A percentile compares a stretch with the other conserved stretches of the same genome.
These are phyloP conservation scores for Agrochola lota DNA, from an alignment of 2,888 invertebrate genomes.

Conservation along the genomic window DNA sequence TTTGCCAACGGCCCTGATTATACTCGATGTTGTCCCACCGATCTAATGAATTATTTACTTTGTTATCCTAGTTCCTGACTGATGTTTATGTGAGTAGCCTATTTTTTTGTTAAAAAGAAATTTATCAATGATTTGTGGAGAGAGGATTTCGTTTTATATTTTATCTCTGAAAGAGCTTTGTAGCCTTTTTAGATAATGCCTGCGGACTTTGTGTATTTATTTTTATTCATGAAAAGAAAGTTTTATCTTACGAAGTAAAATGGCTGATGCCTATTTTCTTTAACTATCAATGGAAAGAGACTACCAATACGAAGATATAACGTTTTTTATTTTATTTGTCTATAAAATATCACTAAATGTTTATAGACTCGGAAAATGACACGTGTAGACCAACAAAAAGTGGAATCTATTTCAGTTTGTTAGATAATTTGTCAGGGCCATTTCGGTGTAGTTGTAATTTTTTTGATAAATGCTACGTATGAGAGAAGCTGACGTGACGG, in stretches of 20 bases:
- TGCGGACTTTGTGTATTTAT: conserved; percentile 53
- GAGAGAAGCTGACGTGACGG: conserved; percentile 71
- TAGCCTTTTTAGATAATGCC: conserved; percentile 56
- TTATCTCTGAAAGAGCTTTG: conserved; percentile 49
- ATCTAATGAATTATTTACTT: conserved; percentile 85
- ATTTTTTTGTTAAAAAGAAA: conserved; percentile 61
- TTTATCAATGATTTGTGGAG: conserved; percentile 58
- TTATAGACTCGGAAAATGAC: conserved; percentile 2
- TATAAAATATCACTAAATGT: conserved; percentile 14
- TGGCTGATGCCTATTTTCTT: conserved; percentile 41
- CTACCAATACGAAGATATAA: conserved; percentile 31
- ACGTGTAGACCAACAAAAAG: conserved; percentile 11
- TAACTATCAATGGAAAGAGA: conserved; percentile 39
- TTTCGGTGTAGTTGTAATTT: conserved; percentile 64
- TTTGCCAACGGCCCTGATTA: conserved; percentile 74
- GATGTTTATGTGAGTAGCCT: conserved; percentile 76
- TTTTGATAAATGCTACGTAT: conserved; percentile 77
- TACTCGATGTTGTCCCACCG: conserved; percentile 76
- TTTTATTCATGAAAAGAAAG: conserved; percentile 51
- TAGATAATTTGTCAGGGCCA: conserved; percentile 42
- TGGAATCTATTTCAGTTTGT: conserved; percentile 43
- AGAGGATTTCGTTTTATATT: conserved; percentile 47
- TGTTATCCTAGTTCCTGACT: conserved; percentile 71
- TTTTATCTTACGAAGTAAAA: conserved; percentile 50
- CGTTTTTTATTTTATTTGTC: neutral